phyloP scores from a whole-genome alignment of 2,888 invertebrate species.

The Cremastinae sp. region DNA sequence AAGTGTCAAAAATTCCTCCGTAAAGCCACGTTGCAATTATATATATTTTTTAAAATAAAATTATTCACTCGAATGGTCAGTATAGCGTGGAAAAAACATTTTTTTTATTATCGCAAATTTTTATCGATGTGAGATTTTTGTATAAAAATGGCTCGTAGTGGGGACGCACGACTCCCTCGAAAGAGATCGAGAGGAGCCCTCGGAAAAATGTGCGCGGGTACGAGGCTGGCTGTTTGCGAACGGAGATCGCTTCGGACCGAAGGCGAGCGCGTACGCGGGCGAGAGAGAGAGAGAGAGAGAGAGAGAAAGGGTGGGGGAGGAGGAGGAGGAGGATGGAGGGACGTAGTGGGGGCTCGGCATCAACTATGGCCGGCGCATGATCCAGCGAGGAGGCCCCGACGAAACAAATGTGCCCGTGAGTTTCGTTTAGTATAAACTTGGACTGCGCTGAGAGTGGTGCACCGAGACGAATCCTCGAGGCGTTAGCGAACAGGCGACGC shows the following conservation, averaged over 20 bases:
- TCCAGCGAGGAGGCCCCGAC: slow-evolving; percentile 76
- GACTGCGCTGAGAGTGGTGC: slow-evolving; percentile 77
- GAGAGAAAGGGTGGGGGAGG: slow-evolving; percentile 4
- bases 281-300: slow-evolving; percentile 35
- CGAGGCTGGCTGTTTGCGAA: slow-evolving; percentile 72
- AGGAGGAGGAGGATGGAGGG: slow-evolving; percentile 39
- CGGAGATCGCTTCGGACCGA: slow-evolving; percentile 56
- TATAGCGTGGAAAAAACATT: too few relatives aligned
- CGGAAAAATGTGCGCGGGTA: slow-evolving; percentile 35
- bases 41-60: too few relatives aligned
- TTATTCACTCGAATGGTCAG: too few relatives aligned
- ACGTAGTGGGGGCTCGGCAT: slow-evolving; percentile 68
- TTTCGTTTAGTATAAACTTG: slow-evolving; percentile 77
- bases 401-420: slow-evolving; percentile 78
- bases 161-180: too few relatives aligned
- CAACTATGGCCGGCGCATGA: slow-evolving; percentile 78
- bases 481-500: slow-evolving; percentile 27
- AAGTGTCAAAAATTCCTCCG: too few relatives aligned
- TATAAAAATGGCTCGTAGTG: too few relatives aligned
- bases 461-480: slow-evolving; percentile 60
- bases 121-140: too few relatives aligned
- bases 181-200: too few relatives aligned
- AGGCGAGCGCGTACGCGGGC: slow-evolving; percentile 24
- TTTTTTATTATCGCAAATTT: too few relatives aligned
- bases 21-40: too few relatives aligned